Evolutionary conservation across 2,797 vertebrate species (phyloP), one percentile per base, ranked within the genome.

Genomic region (Pachyuromys duprasi): DNA sequence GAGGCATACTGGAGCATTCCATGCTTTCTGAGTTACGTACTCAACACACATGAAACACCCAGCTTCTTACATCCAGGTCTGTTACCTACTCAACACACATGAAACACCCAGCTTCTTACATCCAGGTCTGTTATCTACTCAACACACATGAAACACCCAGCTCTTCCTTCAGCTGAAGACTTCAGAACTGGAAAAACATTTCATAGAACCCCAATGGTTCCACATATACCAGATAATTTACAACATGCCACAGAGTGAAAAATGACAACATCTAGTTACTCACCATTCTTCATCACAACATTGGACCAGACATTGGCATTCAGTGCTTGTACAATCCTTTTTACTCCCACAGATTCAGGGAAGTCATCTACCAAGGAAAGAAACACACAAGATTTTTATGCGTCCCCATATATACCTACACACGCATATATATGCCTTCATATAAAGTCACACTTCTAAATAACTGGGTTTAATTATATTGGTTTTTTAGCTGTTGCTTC

Each of bases 281-380:
- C 97, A 99, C 99, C 99, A 2, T 98, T 99, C 96, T 99, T 99
- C 99, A 99, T 99, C 97, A 99, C 98, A 11, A 99, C 99, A 39
- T 99, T 99, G 92, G 99, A 99, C 99, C 99, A 99, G 62, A 99
- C 99, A 0, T 99, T 99, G 93, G 99, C 99, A 63, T 99, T 99
- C 92, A 99, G 98, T 69, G 99, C 99, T 97, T 99, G 99, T 24
- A 99, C 91, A 49, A 99, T 99, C 96, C 99, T 98, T 94, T 99
- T 99, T 84, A 99, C 99, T 78, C 99, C 99, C 0, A 99, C 99
- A 75, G 99, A 99, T 98, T 99, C 99, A 60, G 99, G 99, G 93
- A 99, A 99, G 96, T 99, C 99, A 98, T 99, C 99, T 99, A 95
- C 94, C 4, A 49, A 79, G 80, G 74, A 76, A 2, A 28, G 15